phyloP scores from a whole-genome alignment of 2,113 vertebrate species.

The Sminthopsis crassicaudata region DNA sequence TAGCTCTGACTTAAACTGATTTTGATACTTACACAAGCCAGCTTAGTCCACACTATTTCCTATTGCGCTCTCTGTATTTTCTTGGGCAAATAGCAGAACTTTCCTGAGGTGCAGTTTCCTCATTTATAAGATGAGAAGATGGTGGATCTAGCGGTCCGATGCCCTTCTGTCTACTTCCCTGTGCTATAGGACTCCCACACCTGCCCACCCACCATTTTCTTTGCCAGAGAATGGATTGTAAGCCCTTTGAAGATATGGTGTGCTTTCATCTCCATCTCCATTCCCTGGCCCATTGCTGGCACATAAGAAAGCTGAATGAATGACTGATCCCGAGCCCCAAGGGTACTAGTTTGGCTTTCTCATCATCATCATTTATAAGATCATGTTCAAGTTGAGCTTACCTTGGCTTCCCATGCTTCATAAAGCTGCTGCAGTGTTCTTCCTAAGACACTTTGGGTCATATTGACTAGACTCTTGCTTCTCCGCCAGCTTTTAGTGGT shows the following conservation, averaged over 20 bases:
- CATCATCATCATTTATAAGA: not conserved
- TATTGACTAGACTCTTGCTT: slow-evolving; percentile 87
- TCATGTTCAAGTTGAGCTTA: slow-evolving; percentile 70
- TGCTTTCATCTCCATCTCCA: not conserved
- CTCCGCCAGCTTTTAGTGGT: slow-evolving; percentile 85
- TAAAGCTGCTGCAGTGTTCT: slow-evolving; percentile 91
- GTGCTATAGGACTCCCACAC: not conserved
- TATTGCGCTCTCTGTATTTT: not conserved
- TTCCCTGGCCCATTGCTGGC: not conserved
- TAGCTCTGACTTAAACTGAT: not conserved
- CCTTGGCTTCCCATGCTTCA: slow-evolving; percentile 81
- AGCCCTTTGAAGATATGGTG: not conserved
- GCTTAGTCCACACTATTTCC: not conserved
- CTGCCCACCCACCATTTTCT: not conserved
- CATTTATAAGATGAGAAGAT: not conserved
- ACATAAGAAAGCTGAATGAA: not conserved
- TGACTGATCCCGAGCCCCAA: not conserved
- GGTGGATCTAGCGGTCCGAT: not conserved
- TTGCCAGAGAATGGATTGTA: not conserved
- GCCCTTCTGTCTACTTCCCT: not conserved
- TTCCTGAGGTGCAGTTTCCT: not conserved
- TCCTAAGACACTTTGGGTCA: slow-evolving; percentile 85
- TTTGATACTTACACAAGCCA: not conserved
- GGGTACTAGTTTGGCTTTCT: not conserved
- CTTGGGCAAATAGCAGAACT: not conserved